Percentiles rank a stretch among this genome's conserved stretches.
phyloP scores from a whole-genome alignment of 1,140 invertebrate species.

The Aradophagus sp. region DNA sequence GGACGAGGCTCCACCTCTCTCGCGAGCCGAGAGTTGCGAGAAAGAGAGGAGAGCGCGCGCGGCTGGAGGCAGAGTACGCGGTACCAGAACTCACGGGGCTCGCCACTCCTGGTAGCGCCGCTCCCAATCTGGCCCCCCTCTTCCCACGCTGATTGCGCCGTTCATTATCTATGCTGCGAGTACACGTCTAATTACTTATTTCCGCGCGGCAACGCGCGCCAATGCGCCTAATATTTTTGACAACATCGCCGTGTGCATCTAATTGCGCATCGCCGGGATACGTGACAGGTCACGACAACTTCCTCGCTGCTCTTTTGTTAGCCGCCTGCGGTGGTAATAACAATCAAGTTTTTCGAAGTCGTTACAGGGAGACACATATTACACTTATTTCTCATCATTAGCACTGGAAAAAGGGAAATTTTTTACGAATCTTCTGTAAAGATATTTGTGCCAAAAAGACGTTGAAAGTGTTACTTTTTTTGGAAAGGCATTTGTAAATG shows the following conservation, averaged over 20 bases:
- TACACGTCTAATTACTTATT: conserved; percentile 71
- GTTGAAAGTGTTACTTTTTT: too few species aligned
- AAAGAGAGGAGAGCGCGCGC: conserved; percentile 14
- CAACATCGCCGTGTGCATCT: conserved; percentile 62
- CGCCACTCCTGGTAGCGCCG: conserved; percentile 47
- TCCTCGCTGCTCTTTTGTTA: not conserved
- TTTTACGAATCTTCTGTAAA: too few species aligned
- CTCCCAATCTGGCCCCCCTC: conserved; percentile 67
- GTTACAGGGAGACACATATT: too few species aligned
- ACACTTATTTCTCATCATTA: too few species aligned
- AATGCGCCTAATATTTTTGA: conserved; percentile 68
- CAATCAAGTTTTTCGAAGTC: too few species aligned
- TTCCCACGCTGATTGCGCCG: conserved; percentile 68
- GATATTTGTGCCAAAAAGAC: too few species aligned
- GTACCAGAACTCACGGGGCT: conserved; percentile 36
- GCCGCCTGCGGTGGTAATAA: too few species aligned
- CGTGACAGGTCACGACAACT: not conserved
- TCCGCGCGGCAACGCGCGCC: conserved; percentile 60
- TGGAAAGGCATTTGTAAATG: too few species aligned
- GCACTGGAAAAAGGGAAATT: too few species aligned
- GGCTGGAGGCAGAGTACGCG: conserved; percentile 34
- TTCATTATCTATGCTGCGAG: conserved; percentile 68
- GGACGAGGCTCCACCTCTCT: conserved; percentile 72
- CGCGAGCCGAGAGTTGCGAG: conserved; percentile 32
- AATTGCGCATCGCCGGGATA: conserved; percentile 57